Evolutionary conservation across 1,140 invertebrate genomes (phyloP), one percentile per base, ranked within the genome.

Genomic region (Lordiphosa mommai): DNA sequence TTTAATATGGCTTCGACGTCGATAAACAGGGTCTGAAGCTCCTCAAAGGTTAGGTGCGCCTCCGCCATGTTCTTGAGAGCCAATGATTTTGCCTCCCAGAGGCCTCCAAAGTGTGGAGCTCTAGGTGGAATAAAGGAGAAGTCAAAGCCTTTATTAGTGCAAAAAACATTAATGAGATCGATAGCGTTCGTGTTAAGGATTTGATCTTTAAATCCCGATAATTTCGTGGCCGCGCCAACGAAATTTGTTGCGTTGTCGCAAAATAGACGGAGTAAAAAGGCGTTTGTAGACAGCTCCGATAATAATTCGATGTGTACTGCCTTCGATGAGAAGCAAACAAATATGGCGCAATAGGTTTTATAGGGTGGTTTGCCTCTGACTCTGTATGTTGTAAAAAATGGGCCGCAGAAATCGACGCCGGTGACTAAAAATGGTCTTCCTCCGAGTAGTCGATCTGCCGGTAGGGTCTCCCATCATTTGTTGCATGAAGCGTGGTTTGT

Each of bases 271-370:
- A 23, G 40, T 7, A 43, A 8, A 27, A 43, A 29, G 3, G 20
- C 40, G 2, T 29, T 43, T 12, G 17, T 43, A 3, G 40, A 43
- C 4, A 43, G 27, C n/a, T 43, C 20, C 9, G 40, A 43, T 2
- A 43, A 9, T 20, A 43, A 10, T 10, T 43, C 40, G 9, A 43
- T 43, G 20, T n/a, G n/a, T n/a, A n/a, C n/a, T 43, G 20, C 40
- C 17, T 23, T 43, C 10, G n/a, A 43, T 4, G 17, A 9, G n/a
- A 43, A 43, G 14, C 40, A 43, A 7, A 29, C 40, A 29, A 29
- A 43, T 9, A 43, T 29, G 1, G 17, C 10, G 10, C 17, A 17
- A n/a, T 29, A 43, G 2, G 40, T 23, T 23, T 43, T 43, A 7
- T 43, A 43, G n/a, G 40, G 40, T 10, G 23, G 38, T 17, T 23